Evolutionary conservation across 1,140 invertebrate species (phyloP).

Genomic region (Aphelenchoides fujianensis): DNA sequence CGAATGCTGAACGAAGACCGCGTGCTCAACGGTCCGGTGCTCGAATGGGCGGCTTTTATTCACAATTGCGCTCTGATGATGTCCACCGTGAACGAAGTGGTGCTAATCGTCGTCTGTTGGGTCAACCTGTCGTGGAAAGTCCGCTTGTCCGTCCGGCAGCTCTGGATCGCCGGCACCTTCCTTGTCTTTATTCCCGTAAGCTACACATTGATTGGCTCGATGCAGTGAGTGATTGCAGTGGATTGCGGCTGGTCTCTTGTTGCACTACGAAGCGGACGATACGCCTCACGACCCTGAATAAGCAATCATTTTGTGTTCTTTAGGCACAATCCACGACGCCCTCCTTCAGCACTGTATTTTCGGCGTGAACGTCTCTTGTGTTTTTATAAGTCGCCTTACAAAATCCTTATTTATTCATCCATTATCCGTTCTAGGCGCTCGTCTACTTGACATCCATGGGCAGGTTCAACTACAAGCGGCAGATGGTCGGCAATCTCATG

Average conservation of each 20-base stretch:
- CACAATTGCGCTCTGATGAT: slow-evolving; percentile 3
- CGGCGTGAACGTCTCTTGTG: neutral
- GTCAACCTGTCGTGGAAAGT: neutral
- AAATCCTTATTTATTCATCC: too few relatives aligned
- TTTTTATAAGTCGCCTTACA: neutral
- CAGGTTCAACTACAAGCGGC: neutral
- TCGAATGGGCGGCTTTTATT: neutral
- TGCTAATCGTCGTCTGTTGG: neutral
- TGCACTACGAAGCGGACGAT: too few relatives aligned
- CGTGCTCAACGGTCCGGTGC: neutral
- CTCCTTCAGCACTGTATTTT: too few relatives aligned
- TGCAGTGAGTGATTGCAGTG: neutral
- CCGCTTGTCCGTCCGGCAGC: neutral
- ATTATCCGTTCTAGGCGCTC: neutral
- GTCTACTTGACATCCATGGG: neutral
- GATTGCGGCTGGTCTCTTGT: too few relatives aligned
- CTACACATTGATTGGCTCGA: neutral
- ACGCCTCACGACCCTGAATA: too few relatives aligned
- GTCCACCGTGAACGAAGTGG: neutral
- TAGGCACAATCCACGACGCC: too few relatives aligned
- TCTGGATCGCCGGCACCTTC: neutral
- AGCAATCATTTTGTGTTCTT: neutral
- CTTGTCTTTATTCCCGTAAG: neutral
- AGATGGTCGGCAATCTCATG: neutral
- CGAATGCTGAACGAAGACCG: neutral